phyloP scores from a whole-genome alignment of 30 jellyfish, hydroid and myxozoan species.

The Aurelia sp. region DNA sequence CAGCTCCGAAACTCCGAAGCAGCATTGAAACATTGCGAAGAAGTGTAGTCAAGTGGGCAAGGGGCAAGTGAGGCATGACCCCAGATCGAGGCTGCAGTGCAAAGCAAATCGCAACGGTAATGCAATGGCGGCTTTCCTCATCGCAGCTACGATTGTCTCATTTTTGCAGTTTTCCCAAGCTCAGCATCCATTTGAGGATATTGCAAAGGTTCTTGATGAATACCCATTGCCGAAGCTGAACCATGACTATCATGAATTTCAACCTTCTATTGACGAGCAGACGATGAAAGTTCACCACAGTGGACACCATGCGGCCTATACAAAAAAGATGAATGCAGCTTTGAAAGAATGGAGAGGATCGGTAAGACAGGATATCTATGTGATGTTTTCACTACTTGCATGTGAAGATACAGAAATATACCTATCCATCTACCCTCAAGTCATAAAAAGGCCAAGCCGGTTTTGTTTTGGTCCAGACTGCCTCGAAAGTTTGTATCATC shows the following conservation, averaged over 20 bases:
- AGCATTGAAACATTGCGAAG: too few relatives aligned
- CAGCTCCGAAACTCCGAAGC: too few relatives aligned
- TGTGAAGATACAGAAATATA: too few relatives aligned
- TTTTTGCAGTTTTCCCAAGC: background rate
- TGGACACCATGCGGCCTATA: slow-evolving; percentile 92
- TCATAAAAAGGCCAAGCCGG: too few relatives aligned
- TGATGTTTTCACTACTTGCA: too few relatives aligned
- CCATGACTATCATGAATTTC: slow-evolving; percentile 59
- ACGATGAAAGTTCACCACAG: slow-evolving; percentile 84
- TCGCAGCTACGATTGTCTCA: background rate
- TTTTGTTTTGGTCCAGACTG: too few relatives aligned
- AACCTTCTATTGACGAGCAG: slow-evolving; percentile 75
- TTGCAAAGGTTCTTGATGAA: slow-evolving; percentile 18
- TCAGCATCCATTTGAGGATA: slow-evolving; percentile 57
- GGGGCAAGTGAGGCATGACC: too few relatives aligned
- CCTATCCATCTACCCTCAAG: too few relatives aligned
- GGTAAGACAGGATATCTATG: slow-evolving; percentile 31
- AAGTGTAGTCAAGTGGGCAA: too few relatives aligned
- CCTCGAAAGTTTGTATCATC: too few relatives aligned
- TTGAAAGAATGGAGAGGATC: slow-evolving; percentile 89
- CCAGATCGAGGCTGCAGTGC: background rate
- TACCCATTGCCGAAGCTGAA: slow-evolving; percentile 81
- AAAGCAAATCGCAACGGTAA: background rate
- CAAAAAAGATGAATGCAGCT: slow-evolving; percentile 85
- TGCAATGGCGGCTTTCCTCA: slow-evolving; percentile 1